phyloP scores from a whole-genome alignment of 1,140 invertebrate genomes.

The Bombus superbus region DNA sequence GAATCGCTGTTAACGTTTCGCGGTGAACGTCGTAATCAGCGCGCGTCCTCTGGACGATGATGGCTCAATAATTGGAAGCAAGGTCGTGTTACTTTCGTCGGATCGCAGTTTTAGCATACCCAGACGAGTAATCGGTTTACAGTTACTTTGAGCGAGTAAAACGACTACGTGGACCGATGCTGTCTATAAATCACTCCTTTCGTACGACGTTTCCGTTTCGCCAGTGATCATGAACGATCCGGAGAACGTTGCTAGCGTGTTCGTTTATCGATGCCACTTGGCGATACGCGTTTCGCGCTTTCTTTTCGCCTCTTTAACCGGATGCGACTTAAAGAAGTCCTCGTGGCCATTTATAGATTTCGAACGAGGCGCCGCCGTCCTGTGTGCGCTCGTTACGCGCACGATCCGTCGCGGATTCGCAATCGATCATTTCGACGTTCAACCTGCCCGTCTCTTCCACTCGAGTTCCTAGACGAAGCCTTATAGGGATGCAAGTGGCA shows the following conservation, averaged over 20 bases:
- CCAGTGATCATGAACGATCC: background rate
- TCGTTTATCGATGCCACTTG: background rate
- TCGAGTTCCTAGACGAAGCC: constrained; percentile 45
- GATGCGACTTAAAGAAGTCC: background rate
- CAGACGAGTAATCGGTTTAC: background rate
- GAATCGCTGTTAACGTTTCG: background rate
- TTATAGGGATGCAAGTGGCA: constrained; percentile 27
- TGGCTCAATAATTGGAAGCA: background rate
- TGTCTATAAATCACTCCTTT: constrained; percentile 2
- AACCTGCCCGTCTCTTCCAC: constrained; percentile 40
- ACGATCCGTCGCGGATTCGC: constrained; percentile 17
- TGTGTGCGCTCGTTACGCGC: constrained; percentile 14
- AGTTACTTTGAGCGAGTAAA: background rate
- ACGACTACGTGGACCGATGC: background rate
- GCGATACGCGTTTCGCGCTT: constrained; percentile 6
- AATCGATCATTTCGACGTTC: constrained; percentile 44
- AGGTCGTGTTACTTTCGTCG: background rate
- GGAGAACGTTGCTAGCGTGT: background rate
- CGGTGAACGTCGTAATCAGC: background rate
- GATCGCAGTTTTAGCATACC: background rate
- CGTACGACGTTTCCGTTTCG: background rate
- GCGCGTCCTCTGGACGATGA: background rate
- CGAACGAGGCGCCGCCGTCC: background rate
- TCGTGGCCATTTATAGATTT: background rate
- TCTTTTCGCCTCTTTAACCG: too few relatives aligned